Conservation (phyloP, 2,113 vertebrate species). For the Cygnus buccinator region DNA sequence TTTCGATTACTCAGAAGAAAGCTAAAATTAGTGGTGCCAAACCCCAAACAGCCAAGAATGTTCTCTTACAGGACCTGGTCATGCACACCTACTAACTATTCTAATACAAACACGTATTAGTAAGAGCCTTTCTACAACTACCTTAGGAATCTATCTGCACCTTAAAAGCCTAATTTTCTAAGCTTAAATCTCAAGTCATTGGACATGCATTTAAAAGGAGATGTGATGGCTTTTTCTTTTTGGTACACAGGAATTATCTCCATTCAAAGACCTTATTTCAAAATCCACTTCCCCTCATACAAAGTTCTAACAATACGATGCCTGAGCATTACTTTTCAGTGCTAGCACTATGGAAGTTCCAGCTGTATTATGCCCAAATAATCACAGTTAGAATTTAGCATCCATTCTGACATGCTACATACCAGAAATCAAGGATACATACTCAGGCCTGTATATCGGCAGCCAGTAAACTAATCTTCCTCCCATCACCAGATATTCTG, state of each 20-base stretch:
- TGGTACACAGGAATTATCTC: background rate
- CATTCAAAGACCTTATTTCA: background rate
- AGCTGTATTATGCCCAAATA: background rate
- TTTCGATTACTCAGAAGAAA: background rate
- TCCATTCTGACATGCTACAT: background rate
- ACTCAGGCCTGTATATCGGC: constrained; percentile 94
- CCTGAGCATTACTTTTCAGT: background rate
- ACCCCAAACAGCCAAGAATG: background rate
- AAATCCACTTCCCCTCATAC: background rate
- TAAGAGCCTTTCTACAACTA: background rate
- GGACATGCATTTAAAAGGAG: background rate
- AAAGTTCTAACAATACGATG: background rate
- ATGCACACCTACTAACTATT: background rate
- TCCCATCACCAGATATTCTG: constrained; percentile 87
- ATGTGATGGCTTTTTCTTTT: background rate
- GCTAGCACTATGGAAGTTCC: background rate
- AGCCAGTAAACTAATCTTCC: constrained; percentile 97
- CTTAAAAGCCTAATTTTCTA: background rate
- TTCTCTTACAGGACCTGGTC: background rate
- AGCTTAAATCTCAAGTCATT: background rate
- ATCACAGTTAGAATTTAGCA: background rate
- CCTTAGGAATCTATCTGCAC: background rate
- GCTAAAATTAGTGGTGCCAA: background rate
- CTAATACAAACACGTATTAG: background rate
- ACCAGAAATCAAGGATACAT: constrained; percentile 71